phyloP scores from a whole-genome alignment of 1,140 invertebrate species.

The Aphelenchoides avenae region DNA sequence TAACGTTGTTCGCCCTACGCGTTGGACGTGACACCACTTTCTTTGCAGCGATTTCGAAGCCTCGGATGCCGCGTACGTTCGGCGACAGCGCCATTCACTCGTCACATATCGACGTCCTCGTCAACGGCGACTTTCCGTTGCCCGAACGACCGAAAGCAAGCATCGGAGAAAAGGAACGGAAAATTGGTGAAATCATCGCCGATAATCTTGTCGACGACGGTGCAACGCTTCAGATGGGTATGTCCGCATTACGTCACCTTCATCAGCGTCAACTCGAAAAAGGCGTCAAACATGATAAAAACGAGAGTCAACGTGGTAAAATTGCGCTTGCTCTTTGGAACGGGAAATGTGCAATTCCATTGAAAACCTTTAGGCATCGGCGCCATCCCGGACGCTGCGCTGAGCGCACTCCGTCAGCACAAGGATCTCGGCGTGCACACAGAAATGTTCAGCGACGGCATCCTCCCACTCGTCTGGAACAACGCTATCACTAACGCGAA shows the following conservation, averaged over 20 bases:
- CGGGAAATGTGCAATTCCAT: too few relatives aligned
- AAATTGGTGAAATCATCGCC: slow-evolving; percentile 81
- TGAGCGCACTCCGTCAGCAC: slow-evolving; percentile 73
- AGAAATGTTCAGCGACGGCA: slow-evolving; percentile 86
- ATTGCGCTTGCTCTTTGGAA: too few relatives aligned
- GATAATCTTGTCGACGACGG: slow-evolving; percentile 83
- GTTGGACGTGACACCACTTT: neutral
- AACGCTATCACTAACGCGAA: slow-evolving; percentile 80
- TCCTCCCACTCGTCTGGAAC: slow-evolving; percentile 76
- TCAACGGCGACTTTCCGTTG: slow-evolving; percentile 69
- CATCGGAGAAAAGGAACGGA: slow-evolving; percentile 70
- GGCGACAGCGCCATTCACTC: slow-evolving; percentile 81
- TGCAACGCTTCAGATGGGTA: slow-evolving; percentile 85
- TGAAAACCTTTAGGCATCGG: slow-evolving; percentile 70
- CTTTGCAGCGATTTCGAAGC: slow-evolving; percentile 68
- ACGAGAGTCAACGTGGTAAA: too few relatives aligned
- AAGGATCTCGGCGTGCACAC: slow-evolving; percentile 88
- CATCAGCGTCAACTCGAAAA: too few relatives aligned
- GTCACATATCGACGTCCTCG: slow-evolving; percentile 82
- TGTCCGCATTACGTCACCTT: too few relatives aligned
- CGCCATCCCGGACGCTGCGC: slow-evolving; percentile 81
- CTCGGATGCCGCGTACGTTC: slow-evolving; percentile 80
- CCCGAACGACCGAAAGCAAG: slow-evolving; percentile 70
- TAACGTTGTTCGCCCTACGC: too few relatives aligned
- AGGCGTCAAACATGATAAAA: too few relatives aligned